Base-by-base conservation (phyloP, 2,888 invertebrate species). In the Erpobdella octoculata region DNA sequence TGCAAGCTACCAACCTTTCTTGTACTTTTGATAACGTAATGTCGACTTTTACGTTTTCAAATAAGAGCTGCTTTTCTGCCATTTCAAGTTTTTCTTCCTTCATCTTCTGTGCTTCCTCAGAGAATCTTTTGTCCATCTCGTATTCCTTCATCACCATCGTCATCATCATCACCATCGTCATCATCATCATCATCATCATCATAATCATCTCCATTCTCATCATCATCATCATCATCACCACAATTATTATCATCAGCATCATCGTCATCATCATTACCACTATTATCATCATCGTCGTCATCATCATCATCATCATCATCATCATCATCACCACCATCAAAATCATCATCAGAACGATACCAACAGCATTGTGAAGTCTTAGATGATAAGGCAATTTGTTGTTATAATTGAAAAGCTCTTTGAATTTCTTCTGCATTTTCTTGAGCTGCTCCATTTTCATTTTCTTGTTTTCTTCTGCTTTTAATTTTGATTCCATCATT, bases 91-190 rank as follows among this genome's bases (percentile, higher is more conserved):
- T 81, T 58, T 81, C 81, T 48, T 78, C 73, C 58, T 78, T 80
- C 71, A 82, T 80, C 66, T 75, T 74, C 37, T 80, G 76, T 35
- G 83, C 73, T 72, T 82, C 81, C 61, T 78, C 71, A 72, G 81
- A 81, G 61, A 83, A 82, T 71, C 81, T 79, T 67, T 80, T 77
- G 73, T 83, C 82, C 79, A 83, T 81, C 75, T 82, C 81, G 80
- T 83, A 83, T 75, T 83, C 82, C 81, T 83, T 73, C 4, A 41
- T 8, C 25, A 64, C 33, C 18, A 12, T 9, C 25, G 35, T n/a
- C 18, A 12, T 18, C 25, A 66, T n/a, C 73, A 78, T 71, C 74
- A 81, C 81, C 38, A 33, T 36, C 37, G 21, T 36, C 25, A 33
- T 65, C 65, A 21, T 37, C 37, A 9, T 65, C 36, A 36, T 36